phyloP scores from a whole-genome alignment of 2,888 invertebrate species.

The Rhagonycha fulva region DNA sequence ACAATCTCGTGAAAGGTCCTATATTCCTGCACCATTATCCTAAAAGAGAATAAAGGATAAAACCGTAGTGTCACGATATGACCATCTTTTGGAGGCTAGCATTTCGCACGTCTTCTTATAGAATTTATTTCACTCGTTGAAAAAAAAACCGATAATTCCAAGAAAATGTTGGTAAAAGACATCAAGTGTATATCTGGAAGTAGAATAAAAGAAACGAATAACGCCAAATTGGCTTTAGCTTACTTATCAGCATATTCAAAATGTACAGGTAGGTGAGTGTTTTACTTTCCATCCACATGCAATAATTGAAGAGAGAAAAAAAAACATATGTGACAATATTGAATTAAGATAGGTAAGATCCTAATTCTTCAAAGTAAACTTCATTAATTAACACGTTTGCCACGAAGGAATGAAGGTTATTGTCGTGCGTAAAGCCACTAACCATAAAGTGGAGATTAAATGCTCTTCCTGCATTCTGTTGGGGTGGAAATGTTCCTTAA shows the following conservation, averaged over 20 bases:
- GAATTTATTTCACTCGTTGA: slow-evolving; percentile 45
- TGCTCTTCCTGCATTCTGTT: slow-evolving; percentile 19
- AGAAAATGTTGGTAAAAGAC: slow-evolving; percentile 41
- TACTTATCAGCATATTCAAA: not conserved
- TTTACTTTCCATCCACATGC: not conserved
- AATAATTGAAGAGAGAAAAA: not conserved
- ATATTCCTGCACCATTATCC: slow-evolving; percentile 32
- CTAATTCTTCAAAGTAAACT: slow-evolving; percentile 29
- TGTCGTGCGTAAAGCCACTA: slow-evolving; percentile 31
- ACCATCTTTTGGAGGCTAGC: slow-evolving; percentile 39
- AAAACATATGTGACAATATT: not conserved
- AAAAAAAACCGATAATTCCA: slow-evolving; percentile 44
- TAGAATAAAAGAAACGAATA: slow-evolving; percentile 41
- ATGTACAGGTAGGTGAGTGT: not conserved
- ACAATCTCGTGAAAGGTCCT: slow-evolving; percentile 29
- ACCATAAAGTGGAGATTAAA: slow-evolving; percentile 29
- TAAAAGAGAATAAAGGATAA: slow-evolving; percentile 37
- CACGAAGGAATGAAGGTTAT: slow-evolving; percentile 28
- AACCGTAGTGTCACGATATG: slow-evolving; percentile 39
- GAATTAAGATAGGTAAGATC: not conserved
- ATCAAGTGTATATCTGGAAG: slow-evolving; percentile 40
- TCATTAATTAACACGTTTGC: slow-evolving; percentile 39
- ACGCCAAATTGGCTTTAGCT: slow-evolving; percentile 27
- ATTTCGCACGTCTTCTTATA: slow-evolving; percentile 46
- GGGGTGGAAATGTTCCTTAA: slow-evolving; percentile 19